These are phyloP conservation scores for Pocota personata DNA, from an alignment of 2,888 invertebrate genomes.

Conservation along the genomic window DNA sequence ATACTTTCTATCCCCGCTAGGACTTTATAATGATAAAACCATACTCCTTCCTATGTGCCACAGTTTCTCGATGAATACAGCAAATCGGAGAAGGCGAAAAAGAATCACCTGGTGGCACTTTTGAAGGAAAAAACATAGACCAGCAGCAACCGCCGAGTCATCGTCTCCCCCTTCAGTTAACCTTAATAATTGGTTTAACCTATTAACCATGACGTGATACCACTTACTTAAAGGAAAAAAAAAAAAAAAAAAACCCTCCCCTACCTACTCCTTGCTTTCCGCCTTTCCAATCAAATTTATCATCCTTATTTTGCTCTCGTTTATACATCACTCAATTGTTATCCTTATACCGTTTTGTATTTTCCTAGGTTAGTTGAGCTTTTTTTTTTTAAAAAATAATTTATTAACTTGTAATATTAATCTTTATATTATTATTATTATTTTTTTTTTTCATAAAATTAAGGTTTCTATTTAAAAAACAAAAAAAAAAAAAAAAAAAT, in stretches of 20 bases:
- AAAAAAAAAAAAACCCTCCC: too few relatives aligned
- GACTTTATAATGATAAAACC: background rate
- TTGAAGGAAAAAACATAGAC: conserved; percentile 77
- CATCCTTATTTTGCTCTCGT: background rate
- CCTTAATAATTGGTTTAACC: conserved; percentile 65
- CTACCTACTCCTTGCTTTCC: background rate
- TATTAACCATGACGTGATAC: conserved; percentile 74
- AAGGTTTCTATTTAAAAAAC: conserved; percentile 47
- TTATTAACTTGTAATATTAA: conserved; percentile 62
- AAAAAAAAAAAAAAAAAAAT: conserved; percentile 44
- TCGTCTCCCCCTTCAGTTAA: background rate
- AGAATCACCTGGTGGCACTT: conserved; percentile 80
- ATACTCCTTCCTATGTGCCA: background rate
- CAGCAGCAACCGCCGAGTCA: background rate
- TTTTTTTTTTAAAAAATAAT: conserved; percentile 39
- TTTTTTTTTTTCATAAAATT: conserved; percentile 46
- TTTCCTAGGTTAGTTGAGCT: conserved; percentile 56
- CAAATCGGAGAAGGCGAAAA: conserved; percentile 81
- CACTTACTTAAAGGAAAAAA: conserved; percentile 68
- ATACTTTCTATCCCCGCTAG: background rate
- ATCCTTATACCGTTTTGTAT: conserved; percentile 57
- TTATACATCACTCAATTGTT: conserved; percentile 16
- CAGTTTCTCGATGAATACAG: conserved; percentile 82
- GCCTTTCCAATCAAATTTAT: background rate
- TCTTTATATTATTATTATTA: background rate